Evolutionary conservation across 2,113 vertebrate genomes (phyloP).

Genomic region (Cavia porcellus): DNA sequence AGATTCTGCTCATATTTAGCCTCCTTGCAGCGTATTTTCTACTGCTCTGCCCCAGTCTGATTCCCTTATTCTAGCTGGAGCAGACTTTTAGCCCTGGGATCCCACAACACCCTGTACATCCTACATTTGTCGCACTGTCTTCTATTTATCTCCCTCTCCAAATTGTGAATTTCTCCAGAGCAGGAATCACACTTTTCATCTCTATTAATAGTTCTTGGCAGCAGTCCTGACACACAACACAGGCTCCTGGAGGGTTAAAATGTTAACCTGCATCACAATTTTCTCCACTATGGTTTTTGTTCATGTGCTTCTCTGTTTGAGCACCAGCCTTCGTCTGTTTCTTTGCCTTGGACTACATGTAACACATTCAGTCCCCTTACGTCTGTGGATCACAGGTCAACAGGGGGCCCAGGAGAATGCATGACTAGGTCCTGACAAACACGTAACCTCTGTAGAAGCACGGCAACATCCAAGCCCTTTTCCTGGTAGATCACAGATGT

Average conservation of each 20-base stretch:
- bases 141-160: constrained; percentile 70
- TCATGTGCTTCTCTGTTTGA: not conserved
- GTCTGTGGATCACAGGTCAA: not conserved
- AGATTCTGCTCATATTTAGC: constrained; percentile 43
- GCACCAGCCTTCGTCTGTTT: not conserved
- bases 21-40: constrained; percentile 40
- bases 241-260: not conserved
- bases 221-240: constrained; percentile 53
- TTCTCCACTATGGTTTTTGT: constrained; percentile 50
- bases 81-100: not conserved
- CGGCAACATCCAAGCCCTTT: not conserved
- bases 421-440: not conserved
- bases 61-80: not conserved
- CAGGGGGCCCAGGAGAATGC: not conserved
- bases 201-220: constrained; percentile 65
- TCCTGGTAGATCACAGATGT: not conserved
- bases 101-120: not conserved
- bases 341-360: not conserved
- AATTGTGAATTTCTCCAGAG: constrained; percentile 70
- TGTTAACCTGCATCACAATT: constrained; percentile 49
- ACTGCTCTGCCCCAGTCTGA: not conserved
- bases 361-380: not conserved
- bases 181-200: constrained; percentile 52
- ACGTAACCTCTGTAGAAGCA: not conserved
- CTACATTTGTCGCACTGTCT: constrained; percentile 36